Evolutionary conservation across 2,888 invertebrate genomes (phyloP).

Genomic region (Scelioninae gen. 2): DNA sequence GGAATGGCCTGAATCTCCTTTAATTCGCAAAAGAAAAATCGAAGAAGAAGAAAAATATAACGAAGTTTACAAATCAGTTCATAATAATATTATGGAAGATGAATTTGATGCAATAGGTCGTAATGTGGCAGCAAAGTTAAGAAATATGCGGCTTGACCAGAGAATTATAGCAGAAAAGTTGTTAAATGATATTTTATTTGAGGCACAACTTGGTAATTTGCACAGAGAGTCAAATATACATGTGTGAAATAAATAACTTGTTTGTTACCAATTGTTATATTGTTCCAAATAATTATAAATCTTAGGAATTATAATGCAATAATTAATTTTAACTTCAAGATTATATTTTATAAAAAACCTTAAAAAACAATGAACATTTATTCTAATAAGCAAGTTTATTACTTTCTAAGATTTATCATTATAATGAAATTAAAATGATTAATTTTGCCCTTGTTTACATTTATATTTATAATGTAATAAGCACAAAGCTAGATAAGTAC

Average conservation of each 20-base stretch:
- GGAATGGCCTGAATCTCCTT: conserved; percentile 67
- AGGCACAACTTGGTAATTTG: conserved; percentile 75
- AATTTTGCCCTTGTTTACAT: too few relatives aligned
- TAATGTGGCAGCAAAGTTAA: conserved; percentile 75
- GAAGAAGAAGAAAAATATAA: conserved; percentile 67
- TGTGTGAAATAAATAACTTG: conserved; percentile 62
- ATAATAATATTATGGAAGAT: conserved; percentile 69
- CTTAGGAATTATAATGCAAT: neutral
- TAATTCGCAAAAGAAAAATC: conserved; percentile 64
- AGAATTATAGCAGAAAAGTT: conserved; percentile 75
- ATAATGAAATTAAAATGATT: too few relatives aligned
- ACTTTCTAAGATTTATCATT: too few relatives aligned
- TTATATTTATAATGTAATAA: too few relatives aligned
- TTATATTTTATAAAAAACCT: too few relatives aligned
- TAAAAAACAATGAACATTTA: too few relatives aligned
- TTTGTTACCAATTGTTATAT: conserved; percentile 7
- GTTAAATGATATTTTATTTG: conserved; percentile 75
- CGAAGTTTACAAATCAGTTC: conserved; percentile 67
- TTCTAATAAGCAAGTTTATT: too few relatives aligned
- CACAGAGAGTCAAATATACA: conserved; percentile 74
- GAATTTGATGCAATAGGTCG: conserved; percentile 74
- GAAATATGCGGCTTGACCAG: conserved; percentile 74
- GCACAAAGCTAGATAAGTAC: neutral
- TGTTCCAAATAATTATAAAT: neutral
- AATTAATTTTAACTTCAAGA: neutral